A percentile compares a stretch with the other conserved stretches of the same genome.
phyloP scores from a whole-genome alignment of 92 coral and sea anemone species.

The Zoanthus gigantus region DNA sequence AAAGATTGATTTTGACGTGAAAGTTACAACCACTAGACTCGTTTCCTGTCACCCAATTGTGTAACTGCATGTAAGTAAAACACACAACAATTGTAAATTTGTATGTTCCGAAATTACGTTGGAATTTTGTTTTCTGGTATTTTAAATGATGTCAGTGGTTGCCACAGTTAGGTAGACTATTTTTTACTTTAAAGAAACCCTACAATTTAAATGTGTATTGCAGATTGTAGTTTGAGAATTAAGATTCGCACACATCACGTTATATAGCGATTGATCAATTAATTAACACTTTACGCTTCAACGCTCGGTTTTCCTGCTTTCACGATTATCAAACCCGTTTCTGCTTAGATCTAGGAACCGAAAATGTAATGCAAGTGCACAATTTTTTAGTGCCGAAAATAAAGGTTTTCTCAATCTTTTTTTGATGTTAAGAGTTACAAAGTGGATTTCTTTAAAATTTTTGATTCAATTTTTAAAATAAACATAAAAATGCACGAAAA shows the following conservation, averaged over 20 bases:
- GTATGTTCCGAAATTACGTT: not conserved
- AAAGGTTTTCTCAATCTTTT: not conserved
- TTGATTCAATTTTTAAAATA: too few species aligned
- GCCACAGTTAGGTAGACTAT: not conserved
- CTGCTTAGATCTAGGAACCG: conserved; percentile 6
- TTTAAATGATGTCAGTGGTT: not conserved
- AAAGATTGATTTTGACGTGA: not conserved
- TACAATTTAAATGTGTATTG: not conserved
- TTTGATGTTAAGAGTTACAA: not conserved
- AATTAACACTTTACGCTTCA: conserved; percentile 26
- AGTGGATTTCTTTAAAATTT: not conserved
- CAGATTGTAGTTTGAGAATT: not conserved
- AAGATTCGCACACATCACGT: not conserved
- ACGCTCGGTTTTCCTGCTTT: conserved; percentile 48
- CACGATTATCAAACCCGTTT: conserved; percentile 39
- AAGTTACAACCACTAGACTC: not conserved
- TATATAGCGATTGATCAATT: conserved; percentile 16
- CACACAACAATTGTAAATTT: conserved; percentile 1
- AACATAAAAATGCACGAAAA: conserved; percentile 10
- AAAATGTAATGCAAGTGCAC: not conserved
- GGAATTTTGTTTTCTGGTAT: not conserved
- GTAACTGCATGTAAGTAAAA: conserved; percentile 2
- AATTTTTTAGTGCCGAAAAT: not conserved
- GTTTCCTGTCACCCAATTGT: conserved; percentile 19
- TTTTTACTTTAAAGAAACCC: conserved; percentile 19